Evolutionary conservation across 2,888 invertebrate genomes (phyloP).

Genomic region (Pseudococcus viburni): DNA sequence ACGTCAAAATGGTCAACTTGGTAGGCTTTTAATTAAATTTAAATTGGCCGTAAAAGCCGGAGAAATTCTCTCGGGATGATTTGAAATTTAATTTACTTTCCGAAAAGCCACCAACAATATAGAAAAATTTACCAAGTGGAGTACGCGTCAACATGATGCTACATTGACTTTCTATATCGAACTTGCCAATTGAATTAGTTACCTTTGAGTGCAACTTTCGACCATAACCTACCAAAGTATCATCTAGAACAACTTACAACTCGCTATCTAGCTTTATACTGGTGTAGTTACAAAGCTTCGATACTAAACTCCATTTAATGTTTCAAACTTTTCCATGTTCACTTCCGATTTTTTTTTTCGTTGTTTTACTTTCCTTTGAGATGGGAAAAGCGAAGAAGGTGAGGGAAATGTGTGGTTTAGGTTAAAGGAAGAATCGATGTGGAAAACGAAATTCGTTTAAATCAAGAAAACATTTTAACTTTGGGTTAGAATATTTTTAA

Average conservation of each 20-base stretch:
- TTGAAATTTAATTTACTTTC: slow-evolving; percentile 37
- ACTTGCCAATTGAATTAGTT: slow-evolving; percentile 4
- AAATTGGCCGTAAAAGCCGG: neutral
- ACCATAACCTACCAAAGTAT: neutral
- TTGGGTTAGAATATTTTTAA: no score
- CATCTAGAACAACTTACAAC: neutral
- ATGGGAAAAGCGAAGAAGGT: no score
- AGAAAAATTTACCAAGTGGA: slow-evolving; percentile 3
- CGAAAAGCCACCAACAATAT: slow-evolving; percentile 12
- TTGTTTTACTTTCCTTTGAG: neutral
- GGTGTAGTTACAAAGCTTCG: neutral
- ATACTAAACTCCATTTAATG: neutral
- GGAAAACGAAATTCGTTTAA: no score
- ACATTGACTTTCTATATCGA: slow-evolving; percentile 27
- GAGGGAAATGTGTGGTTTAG: no score
- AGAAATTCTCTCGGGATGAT: neutral
- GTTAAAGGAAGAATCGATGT: no score
- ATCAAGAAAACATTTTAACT: no score
- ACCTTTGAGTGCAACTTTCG: slow-evolving; percentile 40
- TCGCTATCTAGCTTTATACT: neutral
- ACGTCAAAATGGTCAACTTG: neutral
- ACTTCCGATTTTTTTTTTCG: slow-evolving; percentile 17
- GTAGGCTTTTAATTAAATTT: slow-evolving; percentile 37
- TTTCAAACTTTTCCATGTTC: neutral
- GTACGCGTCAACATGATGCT: neutral